A percentile compares a stretch with the other conserved stretches of the same genome.
phyloP scores from a whole-genome alignment of 2,888 invertebrate genomes.

The Torymus aiolomorphi region DNA sequence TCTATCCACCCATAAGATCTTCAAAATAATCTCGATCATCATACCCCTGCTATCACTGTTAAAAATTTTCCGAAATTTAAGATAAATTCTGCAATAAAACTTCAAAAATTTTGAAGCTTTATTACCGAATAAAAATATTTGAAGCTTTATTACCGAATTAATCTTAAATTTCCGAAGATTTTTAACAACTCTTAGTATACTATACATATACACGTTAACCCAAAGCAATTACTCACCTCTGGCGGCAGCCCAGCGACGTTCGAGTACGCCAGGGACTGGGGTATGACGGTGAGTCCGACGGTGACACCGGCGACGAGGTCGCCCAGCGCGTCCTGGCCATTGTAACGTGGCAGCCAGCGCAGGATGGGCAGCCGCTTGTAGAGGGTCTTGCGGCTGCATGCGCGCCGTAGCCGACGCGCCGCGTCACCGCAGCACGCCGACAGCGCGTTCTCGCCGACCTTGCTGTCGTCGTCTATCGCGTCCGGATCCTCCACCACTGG shows the following conservation, averaged over 20 bases:
- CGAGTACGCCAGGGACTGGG: slow-evolving; percentile 90
- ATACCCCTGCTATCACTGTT: too few relatives aligned
- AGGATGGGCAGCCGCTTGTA: slow-evolving; percentile 86
- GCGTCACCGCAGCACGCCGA: slow-evolving; percentile 74
- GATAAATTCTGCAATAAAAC: too few relatives aligned
- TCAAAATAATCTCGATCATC: too few relatives aligned
- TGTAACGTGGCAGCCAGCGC: slow-evolving; percentile 88
- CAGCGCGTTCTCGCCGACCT: slow-evolving; percentile 67
- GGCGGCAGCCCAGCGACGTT: slow-evolving; percentile 88
- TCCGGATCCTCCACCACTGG: slow-evolving; percentile 68
- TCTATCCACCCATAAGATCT: too few relatives aligned
- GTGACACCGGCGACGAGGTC: slow-evolving; percentile 94
- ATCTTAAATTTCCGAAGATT: too few relatives aligned
- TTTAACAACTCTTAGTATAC: too few relatives aligned
- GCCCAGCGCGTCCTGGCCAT: slow-evolving; percentile 83
- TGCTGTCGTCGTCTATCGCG: slow-evolving; percentile 47
- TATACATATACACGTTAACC: too few relatives aligned
- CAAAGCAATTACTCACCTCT: slow-evolving; percentile 75
- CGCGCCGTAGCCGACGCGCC: slow-evolving; percentile 74
- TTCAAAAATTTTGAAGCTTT: too few relatives aligned
- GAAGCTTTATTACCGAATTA: too few relatives aligned
- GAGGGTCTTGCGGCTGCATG: slow-evolving; percentile 83
- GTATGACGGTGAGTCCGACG: slow-evolving; percentile 94
- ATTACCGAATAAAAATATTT: too few relatives aligned
- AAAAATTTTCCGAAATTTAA: too few relatives aligned